phyloP scores from a whole-genome alignment of 2,888 invertebrate species.

The Cremastinae sp. region DNA sequence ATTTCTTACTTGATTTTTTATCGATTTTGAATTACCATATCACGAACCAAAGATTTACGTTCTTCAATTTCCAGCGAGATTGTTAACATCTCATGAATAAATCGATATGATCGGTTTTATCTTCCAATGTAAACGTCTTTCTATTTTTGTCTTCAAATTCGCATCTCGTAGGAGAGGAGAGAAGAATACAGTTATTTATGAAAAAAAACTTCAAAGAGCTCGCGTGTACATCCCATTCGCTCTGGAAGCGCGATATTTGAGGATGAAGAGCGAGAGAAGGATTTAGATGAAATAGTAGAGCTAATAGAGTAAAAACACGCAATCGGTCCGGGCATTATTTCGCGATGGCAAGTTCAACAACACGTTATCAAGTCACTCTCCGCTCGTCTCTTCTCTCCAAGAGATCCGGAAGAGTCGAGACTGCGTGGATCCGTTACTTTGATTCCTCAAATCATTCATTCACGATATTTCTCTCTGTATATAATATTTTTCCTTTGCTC shows the following conservation, averaged over 20 bases:
- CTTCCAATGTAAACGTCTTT: no score
- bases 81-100: no score
- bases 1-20: no score
- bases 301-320: slow-evolving; percentile 5
- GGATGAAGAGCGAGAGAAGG: slow-evolving; percentile 25
- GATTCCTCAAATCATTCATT: slow-evolving; percentile 4
- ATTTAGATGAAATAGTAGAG: neutral
- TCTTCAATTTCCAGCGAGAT: no score
- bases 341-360: slow-evolving; percentile 66
- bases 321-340: slow-evolving; percentile 59
- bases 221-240: neutral
- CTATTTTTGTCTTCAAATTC: slow-evolving; percentile 8
- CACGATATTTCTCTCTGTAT: slow-evolving; percentile 1
- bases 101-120: no score
- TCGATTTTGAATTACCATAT: no score
- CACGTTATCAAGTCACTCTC: slow-evolving; percentile 62
- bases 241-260: slow-evolving; percentile 24
- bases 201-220: slow-evolving; percentile 9
- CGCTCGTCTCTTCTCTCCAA: slow-evolving; percentile 28
- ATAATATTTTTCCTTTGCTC: neutral
- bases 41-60: no score
- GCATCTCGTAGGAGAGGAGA: slow-evolving; percentile 31
- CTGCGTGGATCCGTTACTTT: slow-evolving; percentile 42
- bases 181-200: slow-evolving; percentile 40
- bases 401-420: slow-evolving; percentile 52